A percentile compares a stretch with the other conserved stretches of the same genome.
These are phyloP conservation scores for Pterostichus niger DNA, from an alignment of 2,888 invertebrate genomes.

Conservation along the genomic window DNA sequence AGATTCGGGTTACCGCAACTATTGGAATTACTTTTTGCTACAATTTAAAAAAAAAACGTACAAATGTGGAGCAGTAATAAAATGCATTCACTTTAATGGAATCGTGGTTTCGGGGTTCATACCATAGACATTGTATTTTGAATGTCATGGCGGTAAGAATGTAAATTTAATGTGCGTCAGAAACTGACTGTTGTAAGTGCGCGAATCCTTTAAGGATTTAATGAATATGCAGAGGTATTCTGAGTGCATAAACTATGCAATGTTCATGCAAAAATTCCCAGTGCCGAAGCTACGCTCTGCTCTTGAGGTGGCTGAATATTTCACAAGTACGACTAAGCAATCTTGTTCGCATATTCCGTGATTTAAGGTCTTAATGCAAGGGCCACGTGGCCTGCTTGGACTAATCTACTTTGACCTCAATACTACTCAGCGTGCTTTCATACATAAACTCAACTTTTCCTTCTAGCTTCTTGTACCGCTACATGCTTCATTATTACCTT, in stretches of 20 bases:
- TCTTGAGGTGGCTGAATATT: conserved; percentile 57
- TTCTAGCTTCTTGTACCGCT: no score
- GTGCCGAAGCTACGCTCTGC: neutral
- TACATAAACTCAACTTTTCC: no score
- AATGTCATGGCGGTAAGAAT: conserved; percentile 1
- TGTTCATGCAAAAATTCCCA: conserved; percentile 59
- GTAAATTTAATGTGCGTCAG: conserved; percentile 45
- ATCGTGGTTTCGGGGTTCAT: neutral
- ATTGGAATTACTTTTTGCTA: no score
- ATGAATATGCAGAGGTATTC: conserved; percentile 59
- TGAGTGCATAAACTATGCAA: conserved; percentile 63
- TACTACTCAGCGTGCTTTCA: neutral
- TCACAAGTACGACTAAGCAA: conserved; percentile 42
- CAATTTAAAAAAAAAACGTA: no score
- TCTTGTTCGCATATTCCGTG: conserved; percentile 4
- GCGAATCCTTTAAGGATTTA: conserved; percentile 31
- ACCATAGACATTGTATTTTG: neutral
- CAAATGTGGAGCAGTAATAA: no score
- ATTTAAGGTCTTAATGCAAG: conserved; percentile 25
- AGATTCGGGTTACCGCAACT: no score
- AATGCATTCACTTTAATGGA: no score
- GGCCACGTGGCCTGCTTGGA: neutral
- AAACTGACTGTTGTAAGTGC: conserved; percentile 42
- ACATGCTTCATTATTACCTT: no score
- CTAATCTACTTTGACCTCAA: conserved; percentile 24